Percentiles rank a stretch among this genome's conserved stretches.
These are phyloP conservation scores for Philereme transversata DNA, from an alignment of 2,888 invertebrate species.

Conservation along the genomic window DNA sequence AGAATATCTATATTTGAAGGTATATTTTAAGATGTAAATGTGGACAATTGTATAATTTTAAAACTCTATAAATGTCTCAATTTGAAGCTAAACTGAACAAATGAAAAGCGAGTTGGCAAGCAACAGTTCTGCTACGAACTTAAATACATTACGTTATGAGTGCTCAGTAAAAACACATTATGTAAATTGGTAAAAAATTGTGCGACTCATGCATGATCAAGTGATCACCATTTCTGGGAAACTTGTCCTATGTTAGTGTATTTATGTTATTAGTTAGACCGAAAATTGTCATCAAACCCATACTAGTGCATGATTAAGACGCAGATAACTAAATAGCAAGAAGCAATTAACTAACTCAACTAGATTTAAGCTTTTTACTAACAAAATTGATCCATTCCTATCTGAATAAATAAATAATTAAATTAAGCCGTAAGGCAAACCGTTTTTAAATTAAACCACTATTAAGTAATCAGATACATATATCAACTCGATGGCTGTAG, in stretches of 20 bases:
- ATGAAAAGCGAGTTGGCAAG: neutral
- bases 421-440: constrained; percentile 1
- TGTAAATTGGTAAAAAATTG: neutral
- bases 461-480: constrained; percentile 8
- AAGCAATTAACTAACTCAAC: too few relatives aligned
- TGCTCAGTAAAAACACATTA: neutral
- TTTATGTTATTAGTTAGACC: neutral
- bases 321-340: neutral
- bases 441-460: constrained; percentile 5
- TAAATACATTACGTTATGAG: neutral
- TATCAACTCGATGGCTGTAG: constrained; percentile 6
- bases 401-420: neutral
- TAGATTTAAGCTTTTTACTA: too few relatives aligned
- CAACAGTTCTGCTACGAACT: neutral
- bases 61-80: neutral
- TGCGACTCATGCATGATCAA: neutral
- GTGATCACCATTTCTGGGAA: too few relatives aligned
- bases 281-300: constrained; percentile 3
- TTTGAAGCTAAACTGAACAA: neutral
- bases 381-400: too few relatives aligned
- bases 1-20: neutral
- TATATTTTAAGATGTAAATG: neutral
- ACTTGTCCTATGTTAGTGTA: too few relatives aligned
- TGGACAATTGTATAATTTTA: neutral
- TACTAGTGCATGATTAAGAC: neutral